phyloP scores from a whole-genome alignment of 2,113 vertebrate species.

The Actenoides hombroni region DNA sequence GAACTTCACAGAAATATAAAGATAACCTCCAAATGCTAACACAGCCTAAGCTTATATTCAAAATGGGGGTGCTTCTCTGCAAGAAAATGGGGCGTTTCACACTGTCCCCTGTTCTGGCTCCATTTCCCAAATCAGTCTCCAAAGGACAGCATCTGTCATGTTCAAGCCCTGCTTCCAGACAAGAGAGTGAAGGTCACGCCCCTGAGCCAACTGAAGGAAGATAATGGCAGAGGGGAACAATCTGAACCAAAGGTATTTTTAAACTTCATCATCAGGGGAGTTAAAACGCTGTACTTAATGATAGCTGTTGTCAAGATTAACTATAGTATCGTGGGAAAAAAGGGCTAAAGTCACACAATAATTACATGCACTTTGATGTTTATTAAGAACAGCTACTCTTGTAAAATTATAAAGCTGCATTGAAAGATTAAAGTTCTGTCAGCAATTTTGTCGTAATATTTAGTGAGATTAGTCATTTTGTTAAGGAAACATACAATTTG shows the following conservation, averaged over 20 bases:
- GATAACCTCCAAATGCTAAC: neutral
- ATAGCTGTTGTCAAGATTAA: conserved; percentile 13
- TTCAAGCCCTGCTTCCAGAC: neutral
- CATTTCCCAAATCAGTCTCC: neutral
- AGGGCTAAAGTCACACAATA: conserved; percentile 18
- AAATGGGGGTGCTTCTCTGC: neutral
- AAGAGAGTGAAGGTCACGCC: neutral
- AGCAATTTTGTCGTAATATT: conserved; percentile 32
- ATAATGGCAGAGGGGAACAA: conserved; percentile 10
- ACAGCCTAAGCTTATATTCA: neutral
- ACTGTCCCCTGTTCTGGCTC: neutral
- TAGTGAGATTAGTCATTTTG: conserved; percentile 56
- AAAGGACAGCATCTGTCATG: neutral
- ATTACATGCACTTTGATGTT: conserved; percentile 51
- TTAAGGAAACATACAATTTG: neutral
- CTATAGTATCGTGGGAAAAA: neutral
- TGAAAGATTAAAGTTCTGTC: conserved; percentile 37
- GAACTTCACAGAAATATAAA: neutral
- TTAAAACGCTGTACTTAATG: neutral
- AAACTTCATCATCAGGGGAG: conserved; percentile 37
- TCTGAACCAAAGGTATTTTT: conserved; percentile 22
- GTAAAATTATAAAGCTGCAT: conserved; percentile 56
- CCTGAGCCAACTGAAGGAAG: neutral
- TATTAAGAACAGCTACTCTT: conserved; percentile 41
- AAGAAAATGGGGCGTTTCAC: neutral